Percentiles rank a stretch among this genome's conserved stretches.
Conservation (phyloP, 2,113 vertebrate species). For the Ailuropoda melanoleuca region DNA sequence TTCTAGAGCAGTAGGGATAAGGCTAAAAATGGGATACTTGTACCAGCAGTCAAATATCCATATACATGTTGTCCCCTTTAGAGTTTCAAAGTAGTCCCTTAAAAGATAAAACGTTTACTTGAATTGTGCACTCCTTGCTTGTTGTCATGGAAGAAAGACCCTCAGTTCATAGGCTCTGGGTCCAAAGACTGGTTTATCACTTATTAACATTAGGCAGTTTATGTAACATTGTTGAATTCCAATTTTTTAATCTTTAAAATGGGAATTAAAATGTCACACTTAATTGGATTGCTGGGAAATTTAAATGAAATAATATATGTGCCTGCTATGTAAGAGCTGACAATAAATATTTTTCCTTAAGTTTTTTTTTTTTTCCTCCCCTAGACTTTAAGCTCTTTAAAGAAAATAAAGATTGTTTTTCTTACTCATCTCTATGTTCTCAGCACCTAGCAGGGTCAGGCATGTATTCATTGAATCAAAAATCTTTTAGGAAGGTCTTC, state of each 20-base stretch:
- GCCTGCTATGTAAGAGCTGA: neutral
- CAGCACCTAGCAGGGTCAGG: neutral
- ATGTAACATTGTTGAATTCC: neutral
- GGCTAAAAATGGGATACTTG: neutral
- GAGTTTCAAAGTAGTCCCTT: neutral
- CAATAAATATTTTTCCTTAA: neutral
- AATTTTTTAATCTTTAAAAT: neutral
- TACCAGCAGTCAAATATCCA: neutral
- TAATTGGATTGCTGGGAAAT: neutral
- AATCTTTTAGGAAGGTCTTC: neutral
- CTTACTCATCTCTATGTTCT: neutral
- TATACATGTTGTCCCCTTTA: neutral
- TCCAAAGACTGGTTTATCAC: neutral
- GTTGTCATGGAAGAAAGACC: neutral
- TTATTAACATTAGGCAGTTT: neutral
- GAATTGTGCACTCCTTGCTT: neutral
- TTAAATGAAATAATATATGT: slow-evolving; percentile 21
- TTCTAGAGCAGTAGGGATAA: neutral
- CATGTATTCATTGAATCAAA: neutral
- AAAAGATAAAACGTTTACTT: neutral
- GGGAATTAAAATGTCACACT: neutral
- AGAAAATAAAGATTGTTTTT: neutral
- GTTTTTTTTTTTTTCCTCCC: neutral
- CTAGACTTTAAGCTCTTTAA: neutral
- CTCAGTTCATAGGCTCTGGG: neutral